Evolutionary conservation across 2,888 invertebrate genomes (phyloP), one percentile per base, ranked within the genome.

Genomic region (Octonoba sinensis): DNA sequence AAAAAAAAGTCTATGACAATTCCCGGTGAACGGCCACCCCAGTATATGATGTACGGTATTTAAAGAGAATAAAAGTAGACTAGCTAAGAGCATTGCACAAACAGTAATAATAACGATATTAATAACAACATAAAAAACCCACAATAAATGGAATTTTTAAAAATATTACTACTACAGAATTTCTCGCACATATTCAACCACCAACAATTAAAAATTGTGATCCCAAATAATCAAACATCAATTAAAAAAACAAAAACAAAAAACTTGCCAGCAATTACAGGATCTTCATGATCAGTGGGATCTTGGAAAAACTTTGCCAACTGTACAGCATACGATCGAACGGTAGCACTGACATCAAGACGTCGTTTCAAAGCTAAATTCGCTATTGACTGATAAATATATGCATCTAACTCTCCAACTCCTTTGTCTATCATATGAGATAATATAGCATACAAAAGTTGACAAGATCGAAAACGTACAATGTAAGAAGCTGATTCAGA

Each of bases 231-330:
- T 11, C 11, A 3, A 36, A 36, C 36, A 36, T 36, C 36, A 36
- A 36, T 36, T 4, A 47, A 13, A 16, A 56, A 11, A 67, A 51
- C 20, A 51, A 24, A 51, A 46, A 49, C 24, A 22, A 3, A 44
- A 22, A 72, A 49, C 24, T 66, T 79, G 73, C 79, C 73, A n/a
- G 67, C 73, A 47, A 79, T 79, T 0, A 79, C 57, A 54, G 79
- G 73, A 27, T 79, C 79, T 62, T 73, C 69, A 44, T 73, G 51
- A 69, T 54, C 51, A 49, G 62, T 62, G 22, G 79, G 79, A 69
- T 79, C 79, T 62, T 79, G 79, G 56, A 79, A 79, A 69, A 79
- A 79, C 24, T 79, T 73, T 20, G 79, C 79, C 8, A 79, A 46
- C n/a, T 62, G 56, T 11, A 79, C 73, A 56, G 79, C 73, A 69